Conservation (phyloP, 2,113 vertebrate genomes). For the Nanger granti region DNA sequence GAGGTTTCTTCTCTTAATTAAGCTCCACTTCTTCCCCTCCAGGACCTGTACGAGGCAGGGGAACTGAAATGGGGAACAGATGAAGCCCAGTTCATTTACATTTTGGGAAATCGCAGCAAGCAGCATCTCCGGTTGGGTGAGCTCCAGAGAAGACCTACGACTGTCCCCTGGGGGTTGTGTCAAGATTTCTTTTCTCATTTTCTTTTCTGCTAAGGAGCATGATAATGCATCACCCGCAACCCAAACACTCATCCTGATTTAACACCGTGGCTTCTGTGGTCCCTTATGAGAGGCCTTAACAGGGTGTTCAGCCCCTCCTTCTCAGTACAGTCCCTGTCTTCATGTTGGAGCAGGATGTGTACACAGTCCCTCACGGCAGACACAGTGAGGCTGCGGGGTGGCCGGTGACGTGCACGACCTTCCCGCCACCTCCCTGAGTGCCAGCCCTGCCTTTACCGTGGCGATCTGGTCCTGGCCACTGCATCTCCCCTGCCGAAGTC, state of each 20-base stretch:
- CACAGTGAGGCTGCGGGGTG: accelerated
- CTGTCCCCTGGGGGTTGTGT: not conserved
- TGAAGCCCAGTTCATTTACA: constrained; percentile 94
- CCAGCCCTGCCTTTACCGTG: not conserved
- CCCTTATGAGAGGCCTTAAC: not conserved
- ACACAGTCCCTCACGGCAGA: accelerated
- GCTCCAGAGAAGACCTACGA: not conserved
- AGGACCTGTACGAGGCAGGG: constrained; percentile 92
- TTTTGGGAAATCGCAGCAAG: constrained; percentile 92
- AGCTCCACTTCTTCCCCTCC: not conserved
- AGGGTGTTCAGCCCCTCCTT: not conserved
- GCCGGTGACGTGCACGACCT: not conserved
- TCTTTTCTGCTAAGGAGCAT: not conserved
- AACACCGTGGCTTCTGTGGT: not conserved
- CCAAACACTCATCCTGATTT: not conserved
- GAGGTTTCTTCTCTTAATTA: not conserved
- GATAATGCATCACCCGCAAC: not conserved
- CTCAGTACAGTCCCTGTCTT: not conserved
- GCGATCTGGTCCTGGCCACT: not conserved
- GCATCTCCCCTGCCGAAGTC: accelerated
- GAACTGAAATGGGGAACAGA: constrained; percentile 96
- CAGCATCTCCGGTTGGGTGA: constrained; percentile 92
- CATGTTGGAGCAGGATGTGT: accelerated
- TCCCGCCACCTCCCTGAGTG: not conserved
- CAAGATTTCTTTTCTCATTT: not conserved